Percentiles rank a stretch among this genome's conserved stretches.
These are phyloP conservation scores for Nipponacmea schrenckii DNA, from an alignment of 2,888 invertebrate genomes.

Conservation along the genomic window DNA sequence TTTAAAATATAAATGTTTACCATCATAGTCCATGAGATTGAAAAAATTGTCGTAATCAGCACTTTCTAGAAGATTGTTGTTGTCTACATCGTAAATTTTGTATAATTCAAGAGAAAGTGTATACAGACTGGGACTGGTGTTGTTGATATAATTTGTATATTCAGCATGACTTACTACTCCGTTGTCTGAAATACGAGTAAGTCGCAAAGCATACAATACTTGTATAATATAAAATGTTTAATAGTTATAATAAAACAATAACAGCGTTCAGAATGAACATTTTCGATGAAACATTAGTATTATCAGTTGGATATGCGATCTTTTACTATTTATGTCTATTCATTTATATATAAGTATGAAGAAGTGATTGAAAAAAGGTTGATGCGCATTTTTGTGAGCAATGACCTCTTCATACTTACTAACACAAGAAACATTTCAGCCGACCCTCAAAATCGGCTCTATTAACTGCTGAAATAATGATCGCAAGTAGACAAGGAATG, in stretches of 20 bases:
- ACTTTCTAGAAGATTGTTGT: slow-evolving; percentile 19
- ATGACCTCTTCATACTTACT: background rate
- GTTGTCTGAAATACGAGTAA: slow-evolving; percentile 1
- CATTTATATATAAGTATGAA: too few species aligned
- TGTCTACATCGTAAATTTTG: slow-evolving; percentile 24
- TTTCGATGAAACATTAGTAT: too few species aligned
- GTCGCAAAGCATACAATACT: too few species aligned
- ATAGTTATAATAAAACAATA: too few species aligned
- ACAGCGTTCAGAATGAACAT: too few species aligned
- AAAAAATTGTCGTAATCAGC: slow-evolving; percentile 26
- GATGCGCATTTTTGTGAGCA: background rate
- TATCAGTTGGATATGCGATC: too few species aligned
- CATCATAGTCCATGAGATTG: slow-evolving; percentile 21
- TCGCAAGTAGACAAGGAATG: too few species aligned
- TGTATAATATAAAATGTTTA: too few species aligned
- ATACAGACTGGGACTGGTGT: slow-evolving; percentile 18
- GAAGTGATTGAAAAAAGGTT: background rate
- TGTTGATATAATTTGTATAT: slow-evolving; percentile 20
- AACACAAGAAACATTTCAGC: background rate
- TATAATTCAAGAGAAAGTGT: slow-evolving; percentile 23
- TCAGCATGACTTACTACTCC: slow-evolving; percentile 20
- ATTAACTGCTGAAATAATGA: too few species aligned
- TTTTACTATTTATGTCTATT: too few species aligned
- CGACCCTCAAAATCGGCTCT: too few species aligned
- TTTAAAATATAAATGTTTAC: background rate